A percentile compares a stretch with the other conserved stretches of the same genome.
These are phyloP conservation scores for Neocloeon triangulifer DNA, from an alignment of 1,140 invertebrate genomes.

Conservation along the genomic window DNA sequence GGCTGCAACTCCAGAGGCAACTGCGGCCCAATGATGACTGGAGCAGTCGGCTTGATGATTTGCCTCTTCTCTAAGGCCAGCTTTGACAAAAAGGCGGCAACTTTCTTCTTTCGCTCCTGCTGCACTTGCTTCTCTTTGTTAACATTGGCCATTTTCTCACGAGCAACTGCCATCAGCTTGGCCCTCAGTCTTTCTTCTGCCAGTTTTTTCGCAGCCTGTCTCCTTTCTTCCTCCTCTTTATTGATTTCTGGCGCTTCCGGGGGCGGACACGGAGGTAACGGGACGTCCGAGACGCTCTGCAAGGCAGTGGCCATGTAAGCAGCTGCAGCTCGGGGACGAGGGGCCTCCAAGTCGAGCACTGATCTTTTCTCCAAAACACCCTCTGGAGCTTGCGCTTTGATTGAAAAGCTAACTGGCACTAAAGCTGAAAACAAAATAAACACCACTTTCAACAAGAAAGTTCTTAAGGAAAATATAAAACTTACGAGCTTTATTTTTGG, in stretches of 20 bases:
- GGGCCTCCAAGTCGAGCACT: too few relatives aligned
- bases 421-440: neutral
- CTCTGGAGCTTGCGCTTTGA: neutral
- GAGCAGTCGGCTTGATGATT: slow-evolving; percentile 17
- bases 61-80: slow-evolving; percentile 15
- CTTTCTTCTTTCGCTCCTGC: slow-evolving; percentile 41
- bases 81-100: slow-evolving; percentile 28
- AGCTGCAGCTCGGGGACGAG: too few relatives aligned
- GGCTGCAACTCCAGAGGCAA: slow-evolving; percentile 4
- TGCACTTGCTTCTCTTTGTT: slow-evolving; percentile 41
- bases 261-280: too few relatives aligned
- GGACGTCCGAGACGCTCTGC: too few relatives aligned
- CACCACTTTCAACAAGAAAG: too few relatives aligned
- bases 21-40: slow-evolving; percentile 9
- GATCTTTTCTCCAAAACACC: neutral
- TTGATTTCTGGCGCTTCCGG: slow-evolving; percentile 13
- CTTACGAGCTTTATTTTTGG: too few relatives aligned
- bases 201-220: slow-evolving; percentile 18
- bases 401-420: slow-evolving; percentile 1
- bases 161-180: slow-evolving; percentile 28
- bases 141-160: slow-evolving; percentile 29
- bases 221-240: slow-evolving; percentile 22
- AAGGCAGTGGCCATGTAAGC: too few relatives aligned
- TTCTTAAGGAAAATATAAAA: too few relatives aligned
- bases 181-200: slow-evolving; percentile 39